Base-by-base conservation (phyloP, 2,113 vertebrate genomes). In the Sapayoa aenigma region DNA sequence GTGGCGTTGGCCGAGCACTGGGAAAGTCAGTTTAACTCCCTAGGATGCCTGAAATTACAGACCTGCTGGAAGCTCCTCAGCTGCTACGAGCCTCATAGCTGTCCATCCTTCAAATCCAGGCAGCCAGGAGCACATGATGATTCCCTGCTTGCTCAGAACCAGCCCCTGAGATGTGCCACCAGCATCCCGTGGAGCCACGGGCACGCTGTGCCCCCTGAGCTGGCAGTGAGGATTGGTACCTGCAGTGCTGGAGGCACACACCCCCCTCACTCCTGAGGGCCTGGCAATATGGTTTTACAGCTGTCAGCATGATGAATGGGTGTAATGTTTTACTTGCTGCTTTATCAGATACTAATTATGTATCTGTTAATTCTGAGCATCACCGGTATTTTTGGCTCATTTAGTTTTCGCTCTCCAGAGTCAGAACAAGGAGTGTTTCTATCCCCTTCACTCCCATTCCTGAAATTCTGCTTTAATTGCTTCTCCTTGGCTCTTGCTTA, bases 381-480 rank as follows among this genome's bases (percentile, higher is more conserved):
- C 67, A 1, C 9, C 2, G 89, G n/a, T 95, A 52, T 91, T 93
- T 89, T 91, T 88, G 95, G 90, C 94, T 97, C 96, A 95, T 95
- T 96, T 85, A 80, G 68, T 92, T 92, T 89, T 42, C 5, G 17
- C 46, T 89, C 94, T 93, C 68, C 33, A 31, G 88, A 91, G 84
- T 73, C 23, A 4, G 35, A 74, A 76, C 4, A 58, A 18, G 79
- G n/a, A 58, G 83, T 6, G 35, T 82, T 76, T 80, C 78, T 71
- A 27, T 5, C 4, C 10, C 10, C 24, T 12, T 2, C 21, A 3
- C 10, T 12, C 27, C 69, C 56, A 24, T 94, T 95, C 94, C 92
- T 91, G 94, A 60, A 58, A 89, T 94, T 96, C 90, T 91, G 79
- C 71, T 97, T 96, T 97, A 96, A 98, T 97, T 97, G 95, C 94